A percentile compares a stretch with the other conserved stretches of the same genome.
Evolutionary conservation across 2,888 invertebrate genomes (phyloP).

Genomic region (Dendrolimus pini): DNA sequence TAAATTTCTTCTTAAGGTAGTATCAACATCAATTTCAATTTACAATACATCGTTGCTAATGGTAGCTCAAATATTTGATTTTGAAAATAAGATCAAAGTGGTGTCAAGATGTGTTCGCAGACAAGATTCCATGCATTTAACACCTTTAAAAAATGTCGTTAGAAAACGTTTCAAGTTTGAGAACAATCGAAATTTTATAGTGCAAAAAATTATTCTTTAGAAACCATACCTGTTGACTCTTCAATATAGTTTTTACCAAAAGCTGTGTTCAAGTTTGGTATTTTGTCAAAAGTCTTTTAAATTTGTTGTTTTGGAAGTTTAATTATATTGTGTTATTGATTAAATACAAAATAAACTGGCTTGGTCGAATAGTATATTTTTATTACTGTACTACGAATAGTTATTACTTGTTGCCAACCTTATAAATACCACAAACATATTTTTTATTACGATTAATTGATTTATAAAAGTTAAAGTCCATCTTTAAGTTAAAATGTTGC

Average conservation of each 20-base stretch:
- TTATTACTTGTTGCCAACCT: too few species aligned
- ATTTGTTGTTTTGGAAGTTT: too few species aligned
- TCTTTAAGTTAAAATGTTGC: too few species aligned
- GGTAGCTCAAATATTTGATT: too few species aligned
- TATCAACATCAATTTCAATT: too few species aligned
- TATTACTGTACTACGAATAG: background rate
- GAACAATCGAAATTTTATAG: conserved; percentile 65
- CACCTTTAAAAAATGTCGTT: conserved; percentile 43
- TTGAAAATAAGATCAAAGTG: background rate
- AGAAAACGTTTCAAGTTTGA: conserved; percentile 39
- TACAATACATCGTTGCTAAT: too few species aligned
- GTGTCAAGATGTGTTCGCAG: conserved; percentile 26
- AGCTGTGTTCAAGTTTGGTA: background rate
- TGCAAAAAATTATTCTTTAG: conserved; percentile 32
- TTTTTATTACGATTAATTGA: too few species aligned
- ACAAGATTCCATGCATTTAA: conserved; percentile 51
- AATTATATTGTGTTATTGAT: too few species aligned
- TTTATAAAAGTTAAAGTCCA: too few species aligned
- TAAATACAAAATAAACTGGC: background rate
- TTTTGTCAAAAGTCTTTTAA: background rate
- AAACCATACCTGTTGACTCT: background rate
- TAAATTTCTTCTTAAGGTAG: too few species aligned
- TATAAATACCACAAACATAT: too few species aligned
- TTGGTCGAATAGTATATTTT: background rate
- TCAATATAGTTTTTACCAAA: background rate